These are phyloP conservation scores for Diplodus puntazzo DNA, from an alignment of 2,797 vertebrate genomes.

Conservation along the genomic window DNA sequence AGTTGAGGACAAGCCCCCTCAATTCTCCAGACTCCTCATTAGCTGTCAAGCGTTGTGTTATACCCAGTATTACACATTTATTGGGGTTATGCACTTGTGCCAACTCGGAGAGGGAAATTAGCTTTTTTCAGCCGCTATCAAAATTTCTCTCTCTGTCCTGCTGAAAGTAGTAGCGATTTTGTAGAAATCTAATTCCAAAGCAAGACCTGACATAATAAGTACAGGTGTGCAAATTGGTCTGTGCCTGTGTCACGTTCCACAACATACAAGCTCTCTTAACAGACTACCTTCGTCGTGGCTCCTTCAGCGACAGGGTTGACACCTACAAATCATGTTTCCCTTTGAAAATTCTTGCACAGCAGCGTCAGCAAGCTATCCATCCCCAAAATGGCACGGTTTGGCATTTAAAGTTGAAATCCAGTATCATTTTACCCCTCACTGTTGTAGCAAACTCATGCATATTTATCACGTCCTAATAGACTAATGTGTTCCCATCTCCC, in stretches of 20 bases:
- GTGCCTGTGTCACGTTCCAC: neutral
- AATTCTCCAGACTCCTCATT: conserved; percentile 61
- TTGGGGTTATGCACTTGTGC: conserved; percentile 30
- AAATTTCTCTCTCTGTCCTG: neutral
- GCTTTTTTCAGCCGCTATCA: neutral
- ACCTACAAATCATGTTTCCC: conserved; percentile 25
- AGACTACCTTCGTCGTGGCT: neutral
- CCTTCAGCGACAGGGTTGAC: conserved; percentile 1
- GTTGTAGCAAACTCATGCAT: conserved; percentile 63
- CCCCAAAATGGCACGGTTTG: conserved; percentile 48
- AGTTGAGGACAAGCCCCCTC: conserved; percentile 33
- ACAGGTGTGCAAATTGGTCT: conserved; percentile 1
- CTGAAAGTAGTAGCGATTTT: neutral
- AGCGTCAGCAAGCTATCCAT: conserved; percentile 37
- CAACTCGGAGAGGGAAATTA: conserved; percentile 17
- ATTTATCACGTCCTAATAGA: conserved; percentile 58
- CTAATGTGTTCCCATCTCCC: conserved; percentile 56
- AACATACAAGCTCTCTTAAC: neutral
- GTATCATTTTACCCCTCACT: conserved; percentile 41
- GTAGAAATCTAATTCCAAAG: neutral
- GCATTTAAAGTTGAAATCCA: conserved; percentile 63
- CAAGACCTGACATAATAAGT: neutral
- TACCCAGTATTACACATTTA: conserved; percentile 51
- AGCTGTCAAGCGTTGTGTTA: conserved; percentile 38
- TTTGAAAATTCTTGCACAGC: conserved; percentile 20